Evolutionary conservation across 2,888 invertebrate genomes (phyloP), one percentile per base, ranked within the genome.

Genomic region (Metellina segmentata): DNA sequence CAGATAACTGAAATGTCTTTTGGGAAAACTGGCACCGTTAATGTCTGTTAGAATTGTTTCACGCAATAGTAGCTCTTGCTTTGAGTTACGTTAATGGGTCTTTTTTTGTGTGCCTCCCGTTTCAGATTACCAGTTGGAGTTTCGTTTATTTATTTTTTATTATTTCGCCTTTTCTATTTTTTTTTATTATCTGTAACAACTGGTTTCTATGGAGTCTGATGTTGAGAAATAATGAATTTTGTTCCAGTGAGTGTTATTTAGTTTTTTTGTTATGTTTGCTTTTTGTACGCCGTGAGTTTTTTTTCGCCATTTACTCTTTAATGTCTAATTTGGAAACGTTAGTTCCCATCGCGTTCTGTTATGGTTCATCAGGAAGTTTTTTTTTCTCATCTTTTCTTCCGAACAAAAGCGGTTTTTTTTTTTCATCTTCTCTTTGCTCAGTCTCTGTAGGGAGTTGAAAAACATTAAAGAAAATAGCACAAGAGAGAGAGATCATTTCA

Each of bases 191-290:
- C 77, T 87, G 77, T 78, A 86, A 87, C 82, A 81, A 87, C 81
- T 91, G 70, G 86, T 91, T 87, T 86, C 91, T 82, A 90, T 81
- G 77, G 82, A 87, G 77, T 49, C 77, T 69, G 72, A 85, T 74
- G 89, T 85, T 71, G 74, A 85, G 71, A 86, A 91, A 86, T 91
- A 91, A 91, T 91, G 91, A 91, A 91, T 91, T 90, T 88, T 85
- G 61, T 61, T 61, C 61, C 61, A 61, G 61, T 9, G 61, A 61
- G 61, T 61, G 61, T 61, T 61, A 61, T 61, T 61, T 61, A 61
- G 61, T 8, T 61, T 61, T 61, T 11, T 61, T 61, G 11, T 61
- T 61, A n/a, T n/a, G 61, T 61, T 61, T 61, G 71, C 52, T 79
- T 81, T 85, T n/a, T 52, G 75, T 49, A 81, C 4, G 34, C n/a